Conservation (phyloP, 1,140 invertebrate species). For the Neuroterus valhalla region DNA sequence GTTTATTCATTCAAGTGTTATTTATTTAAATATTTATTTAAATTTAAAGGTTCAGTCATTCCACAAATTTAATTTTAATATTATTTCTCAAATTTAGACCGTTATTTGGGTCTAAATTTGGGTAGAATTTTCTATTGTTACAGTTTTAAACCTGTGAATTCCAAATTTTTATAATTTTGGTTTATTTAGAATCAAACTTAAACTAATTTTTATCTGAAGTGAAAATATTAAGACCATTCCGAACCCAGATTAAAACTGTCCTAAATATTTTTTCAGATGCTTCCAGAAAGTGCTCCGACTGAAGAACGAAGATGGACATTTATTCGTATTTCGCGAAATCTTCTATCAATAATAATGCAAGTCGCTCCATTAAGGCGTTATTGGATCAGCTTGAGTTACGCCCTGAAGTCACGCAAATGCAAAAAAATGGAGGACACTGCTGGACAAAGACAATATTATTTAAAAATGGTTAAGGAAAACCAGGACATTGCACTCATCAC, state of each 20-base stretch:
- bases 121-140: too few species aligned
- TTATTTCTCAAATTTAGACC: too few species aligned
- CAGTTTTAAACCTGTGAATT: too few species aligned
- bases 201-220: too few species aligned
- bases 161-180: too few species aligned
- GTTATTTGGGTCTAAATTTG: too few species aligned
- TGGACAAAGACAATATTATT: conserved; percentile 80
- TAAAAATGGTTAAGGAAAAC: conserved; percentile 88
- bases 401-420: conserved; percentile 73
- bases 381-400: conserved; percentile 77
- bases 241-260: conserved; percentile 37
- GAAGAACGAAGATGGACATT: conserved; percentile 48
- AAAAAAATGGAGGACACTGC: conserved; percentile 69
- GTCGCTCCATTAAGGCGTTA: conserved; percentile 77
- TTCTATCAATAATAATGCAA: conserved; percentile 73
- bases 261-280: conserved; percentile 36
- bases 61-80: too few species aligned
- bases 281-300: conserved; percentile 25
- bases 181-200: too few species aligned
- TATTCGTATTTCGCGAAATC: conserved; percentile 41
- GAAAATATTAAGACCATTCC: conserved; percentile 21
- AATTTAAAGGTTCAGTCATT: too few species aligned
- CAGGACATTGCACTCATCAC: conserved; percentile 88
- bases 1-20: too few species aligned
- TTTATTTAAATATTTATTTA: too few species aligned